phyloP scores from a whole-genome alignment of 2,888 invertebrate species.

The Bombylius discolor region DNA sequence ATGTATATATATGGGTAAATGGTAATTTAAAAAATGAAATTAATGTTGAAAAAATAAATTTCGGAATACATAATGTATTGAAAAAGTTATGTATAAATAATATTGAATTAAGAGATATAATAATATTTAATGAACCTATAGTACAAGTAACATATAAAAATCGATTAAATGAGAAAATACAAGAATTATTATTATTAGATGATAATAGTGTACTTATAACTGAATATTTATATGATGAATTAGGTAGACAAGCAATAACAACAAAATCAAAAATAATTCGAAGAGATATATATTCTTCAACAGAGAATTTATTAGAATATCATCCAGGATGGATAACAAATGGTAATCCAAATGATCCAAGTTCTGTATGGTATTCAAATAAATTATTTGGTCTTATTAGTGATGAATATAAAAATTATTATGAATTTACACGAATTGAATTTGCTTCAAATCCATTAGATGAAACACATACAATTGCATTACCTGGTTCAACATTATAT shows the following conservation, averaged over 20 bases:
- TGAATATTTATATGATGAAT: neutral
- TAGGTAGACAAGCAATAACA: neutral
- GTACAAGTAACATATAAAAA: neutral
- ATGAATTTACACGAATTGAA: neutral
- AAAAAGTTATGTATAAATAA: no score
- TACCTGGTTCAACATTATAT: neutral
- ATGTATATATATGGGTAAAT: neutral
- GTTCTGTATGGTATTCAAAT: neutral
- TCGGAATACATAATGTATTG: no score
- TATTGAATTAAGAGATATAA: neutral
- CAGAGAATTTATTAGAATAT: neutral
- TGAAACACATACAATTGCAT: neutral
- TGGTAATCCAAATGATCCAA: neutral
- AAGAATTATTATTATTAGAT: neutral
- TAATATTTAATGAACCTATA: neutral
- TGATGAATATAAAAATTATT: no score
- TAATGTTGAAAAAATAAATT: neutral
- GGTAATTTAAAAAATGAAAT: neutral
- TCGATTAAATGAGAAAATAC: neutral
- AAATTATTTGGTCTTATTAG: neutral
- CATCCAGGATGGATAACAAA: neutral
- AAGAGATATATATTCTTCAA: no score
- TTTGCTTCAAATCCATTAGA: neutral
- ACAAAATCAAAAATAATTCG: neutral
- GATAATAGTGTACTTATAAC: neutral